A percentile compares a stretch with the other conserved stretches of the same genome.
phyloP scores from a whole-genome alignment of 1,140 invertebrate genomes.

The Oncopodura yosiiana region DNA sequence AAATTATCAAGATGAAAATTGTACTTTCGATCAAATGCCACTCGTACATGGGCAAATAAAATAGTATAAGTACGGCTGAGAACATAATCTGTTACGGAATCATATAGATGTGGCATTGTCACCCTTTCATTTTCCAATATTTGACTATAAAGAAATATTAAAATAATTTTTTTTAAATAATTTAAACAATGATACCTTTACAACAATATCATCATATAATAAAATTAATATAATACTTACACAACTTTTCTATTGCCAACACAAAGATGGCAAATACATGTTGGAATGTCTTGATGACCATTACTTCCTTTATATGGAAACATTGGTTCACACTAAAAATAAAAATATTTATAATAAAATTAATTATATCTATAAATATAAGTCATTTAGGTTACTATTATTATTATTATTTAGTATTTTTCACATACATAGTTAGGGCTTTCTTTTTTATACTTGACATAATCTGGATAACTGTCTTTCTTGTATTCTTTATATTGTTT shows the following conservation, averaged over 20 bases:
- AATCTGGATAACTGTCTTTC: neutral
- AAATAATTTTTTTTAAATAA: too few relatives aligned
- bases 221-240: too few relatives aligned
- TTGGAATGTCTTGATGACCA: too few relatives aligned
- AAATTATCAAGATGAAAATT: neutral
- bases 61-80: neutral
- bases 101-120: neutral
- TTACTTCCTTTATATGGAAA: neutral
- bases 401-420: neutral
- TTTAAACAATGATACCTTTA: too few relatives aligned
- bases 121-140: neutral
- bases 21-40: neutral
- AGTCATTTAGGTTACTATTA: neutral
- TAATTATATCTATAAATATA: neutral
- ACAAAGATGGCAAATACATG: too few relatives aligned
- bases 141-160: neutral
- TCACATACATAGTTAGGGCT: neutral
- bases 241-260: too few relatives aligned
- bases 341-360: neutral
- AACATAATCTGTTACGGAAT: neutral
- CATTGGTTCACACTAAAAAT: neutral
- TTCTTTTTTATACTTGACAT: slow-evolving; percentile 1
- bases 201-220: too few relatives aligned
- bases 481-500: slow-evolving; percentile 4
- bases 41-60: slow-evolving; percentile 1